These are phyloP conservation scores for Hyperoodon ampullatus DNA, from an alignment of 2,113 vertebrate species.

Conservation along the genomic window DNA sequence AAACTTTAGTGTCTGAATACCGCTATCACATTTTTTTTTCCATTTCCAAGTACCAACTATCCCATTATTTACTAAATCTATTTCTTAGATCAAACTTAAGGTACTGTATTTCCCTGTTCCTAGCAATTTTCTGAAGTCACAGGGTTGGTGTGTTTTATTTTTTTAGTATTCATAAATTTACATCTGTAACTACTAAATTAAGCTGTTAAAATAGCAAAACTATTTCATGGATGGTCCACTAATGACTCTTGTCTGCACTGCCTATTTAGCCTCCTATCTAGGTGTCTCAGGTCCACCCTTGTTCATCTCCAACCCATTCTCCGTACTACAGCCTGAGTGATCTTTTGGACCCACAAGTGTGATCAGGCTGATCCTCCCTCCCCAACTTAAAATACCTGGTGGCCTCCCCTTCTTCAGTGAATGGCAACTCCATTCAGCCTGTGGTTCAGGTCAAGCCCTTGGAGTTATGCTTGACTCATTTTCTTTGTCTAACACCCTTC, in stretches of 20 bases:
- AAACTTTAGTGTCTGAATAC: background rate
- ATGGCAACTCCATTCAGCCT: background rate
- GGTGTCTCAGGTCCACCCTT: background rate
- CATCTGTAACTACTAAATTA: background rate
- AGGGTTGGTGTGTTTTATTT: background rate
- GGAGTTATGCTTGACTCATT: background rate
- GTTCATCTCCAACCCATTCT: background rate
- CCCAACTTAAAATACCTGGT: background rate
- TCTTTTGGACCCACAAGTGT: background rate
- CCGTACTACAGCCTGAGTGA: background rate
- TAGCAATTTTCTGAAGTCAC: background rate
- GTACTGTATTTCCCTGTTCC: background rate
- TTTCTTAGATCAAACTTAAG: conserved; percentile 10
- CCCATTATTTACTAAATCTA: background rate
- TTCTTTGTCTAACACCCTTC: background rate
- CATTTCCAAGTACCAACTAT: background rate
- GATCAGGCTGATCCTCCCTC: background rate
- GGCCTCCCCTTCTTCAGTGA: background rate
- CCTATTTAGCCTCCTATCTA: background rate
- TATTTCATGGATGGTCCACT: background rate
- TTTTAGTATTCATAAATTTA: background rate
- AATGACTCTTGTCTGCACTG: background rate
- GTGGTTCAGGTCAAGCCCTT: background rate
- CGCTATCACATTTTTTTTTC: background rate
- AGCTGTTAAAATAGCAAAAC: background rate